A percentile compares a stretch with the other conserved stretches of the same genome.
These are phyloP conservation scores for Hypothenemus hampei DNA, from an alignment of 1,140 invertebrate genomes.

Conservation along the genomic window DNA sequence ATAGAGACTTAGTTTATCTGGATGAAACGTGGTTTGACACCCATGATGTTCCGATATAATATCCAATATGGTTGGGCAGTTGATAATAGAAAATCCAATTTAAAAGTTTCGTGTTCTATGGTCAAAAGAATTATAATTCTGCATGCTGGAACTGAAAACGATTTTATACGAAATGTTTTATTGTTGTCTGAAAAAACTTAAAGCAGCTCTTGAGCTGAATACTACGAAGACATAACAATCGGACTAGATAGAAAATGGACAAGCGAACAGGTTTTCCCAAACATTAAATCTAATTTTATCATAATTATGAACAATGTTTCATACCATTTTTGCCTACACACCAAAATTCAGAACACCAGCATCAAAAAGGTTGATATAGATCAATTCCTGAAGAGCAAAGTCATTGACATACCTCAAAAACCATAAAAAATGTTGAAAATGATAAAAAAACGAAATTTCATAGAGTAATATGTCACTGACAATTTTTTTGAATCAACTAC, in stretches of 20 bases:
- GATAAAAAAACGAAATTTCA: background rate
- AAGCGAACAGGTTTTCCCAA: constrained; percentile 33
- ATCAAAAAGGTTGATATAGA: constrained; percentile 26
- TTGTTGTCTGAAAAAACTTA: constrained; percentile 24
- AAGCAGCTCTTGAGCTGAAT: constrained; percentile 19
- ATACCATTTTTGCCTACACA: constrained; percentile 25
- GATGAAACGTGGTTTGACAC: constrained; percentile 21
- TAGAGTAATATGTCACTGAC: background rate
- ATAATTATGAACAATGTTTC: constrained; percentile 34
- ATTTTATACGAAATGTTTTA: constrained; percentile 31
- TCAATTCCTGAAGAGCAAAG: constrained; percentile 5
- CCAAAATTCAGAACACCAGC: constrained; percentile 31
- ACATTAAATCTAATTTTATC: constrained; percentile 28
- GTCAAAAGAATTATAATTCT: constrained; percentile 33
- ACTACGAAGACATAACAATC: constrained; percentile 31
- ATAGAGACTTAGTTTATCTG: constrained; percentile 8
- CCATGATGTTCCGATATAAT: constrained; percentile 11
- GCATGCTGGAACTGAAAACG: constrained; percentile 30
- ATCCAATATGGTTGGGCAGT: constrained; percentile 4
- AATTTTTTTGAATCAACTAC: background rate
- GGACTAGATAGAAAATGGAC: constrained; percentile 28
- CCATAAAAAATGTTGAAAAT: background rate
- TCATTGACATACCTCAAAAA: constrained; percentile 1
- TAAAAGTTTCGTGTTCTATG: constrained; percentile 21
- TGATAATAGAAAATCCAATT: constrained; percentile 3